Evolutionary conservation across 2,888 invertebrate genomes (phyloP).

Genomic region (Entomobrya multifasciata): DNA sequence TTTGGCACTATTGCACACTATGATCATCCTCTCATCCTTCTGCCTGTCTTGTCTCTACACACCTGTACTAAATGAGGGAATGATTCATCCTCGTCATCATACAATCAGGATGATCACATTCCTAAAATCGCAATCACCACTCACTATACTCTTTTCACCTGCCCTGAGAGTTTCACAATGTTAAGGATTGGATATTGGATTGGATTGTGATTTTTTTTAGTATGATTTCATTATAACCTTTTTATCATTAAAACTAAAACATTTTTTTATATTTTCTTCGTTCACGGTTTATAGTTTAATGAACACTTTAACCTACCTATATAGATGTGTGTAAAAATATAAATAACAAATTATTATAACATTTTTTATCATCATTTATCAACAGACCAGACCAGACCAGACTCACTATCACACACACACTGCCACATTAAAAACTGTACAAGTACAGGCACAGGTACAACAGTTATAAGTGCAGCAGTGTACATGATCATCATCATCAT

Average conservation of each 20-base stretch:
- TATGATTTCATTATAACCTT: background rate
- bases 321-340: too few relatives aligned
- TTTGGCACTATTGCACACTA: too few relatives aligned
- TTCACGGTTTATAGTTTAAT: constrained; percentile 53
- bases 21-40: too few relatives aligned
- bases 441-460: constrained; percentile 2
- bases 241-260: background rate
- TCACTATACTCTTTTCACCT: background rate
- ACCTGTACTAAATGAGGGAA: background rate
- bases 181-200: too few relatives aligned
- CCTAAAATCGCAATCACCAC: background rate
- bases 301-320: too few relatives aligned
- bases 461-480: background rate
- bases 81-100: constrained; percentile 46
- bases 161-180: background rate
- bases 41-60: too few relatives aligned
- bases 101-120: background rate
- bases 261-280: background rate
- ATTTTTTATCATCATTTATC: constrained; percentile 18
- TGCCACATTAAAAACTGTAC: background rate
- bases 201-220: too few relatives aligned
- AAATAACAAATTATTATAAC: constrained; percentile 49
- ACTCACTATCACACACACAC: background rate
- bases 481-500: background rate
- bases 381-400: background rate